Conservation (phyloP, 2,797 vertebrate species). For the Sebastes kiyomatsui region DNA sequence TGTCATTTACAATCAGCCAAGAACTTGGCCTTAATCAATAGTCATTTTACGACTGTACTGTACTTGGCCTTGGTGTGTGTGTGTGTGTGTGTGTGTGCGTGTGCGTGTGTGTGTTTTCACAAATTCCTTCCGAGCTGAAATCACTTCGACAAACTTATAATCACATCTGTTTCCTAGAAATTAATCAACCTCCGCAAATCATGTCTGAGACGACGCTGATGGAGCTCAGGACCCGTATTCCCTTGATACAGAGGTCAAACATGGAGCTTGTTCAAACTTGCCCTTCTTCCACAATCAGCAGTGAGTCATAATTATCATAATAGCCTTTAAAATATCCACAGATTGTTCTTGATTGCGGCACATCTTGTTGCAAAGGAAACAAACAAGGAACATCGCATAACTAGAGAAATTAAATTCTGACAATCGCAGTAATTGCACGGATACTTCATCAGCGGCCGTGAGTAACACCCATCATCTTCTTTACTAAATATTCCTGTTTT, state of each 20-base stretch:
- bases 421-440: background rate
- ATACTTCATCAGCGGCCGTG: background rate
- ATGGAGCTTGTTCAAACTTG: conserved; percentile 22
- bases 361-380: background rate
- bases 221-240: conserved; percentile 2
- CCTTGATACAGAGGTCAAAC: conserved; percentile 21
- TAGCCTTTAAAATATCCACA: conserved; percentile 25
- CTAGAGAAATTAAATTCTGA: background rate
- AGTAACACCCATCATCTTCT: background rate
- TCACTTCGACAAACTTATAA: conserved; percentile 25
- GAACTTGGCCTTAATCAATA: conserved; percentile 12
- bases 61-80: background rate
- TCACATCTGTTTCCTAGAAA: conserved; percentile 32
- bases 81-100: background rate
- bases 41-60: conserved; percentile 4
- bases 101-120: background rate
- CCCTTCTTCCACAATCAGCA: conserved; percentile 10
- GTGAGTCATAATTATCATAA: conserved; percentile 25
- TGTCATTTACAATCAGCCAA: conserved; percentile 4
- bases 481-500: background rate
- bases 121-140: conserved; percentile 8
- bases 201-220: conserved; percentile 21
- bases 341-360: conserved; percentile 22
- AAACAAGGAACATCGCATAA: background rate
- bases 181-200: conserved; percentile 33